Evolutionary conservation across 2,888 invertebrate species (phyloP).

Genomic region (Ectemnius cavifrons): DNA sequence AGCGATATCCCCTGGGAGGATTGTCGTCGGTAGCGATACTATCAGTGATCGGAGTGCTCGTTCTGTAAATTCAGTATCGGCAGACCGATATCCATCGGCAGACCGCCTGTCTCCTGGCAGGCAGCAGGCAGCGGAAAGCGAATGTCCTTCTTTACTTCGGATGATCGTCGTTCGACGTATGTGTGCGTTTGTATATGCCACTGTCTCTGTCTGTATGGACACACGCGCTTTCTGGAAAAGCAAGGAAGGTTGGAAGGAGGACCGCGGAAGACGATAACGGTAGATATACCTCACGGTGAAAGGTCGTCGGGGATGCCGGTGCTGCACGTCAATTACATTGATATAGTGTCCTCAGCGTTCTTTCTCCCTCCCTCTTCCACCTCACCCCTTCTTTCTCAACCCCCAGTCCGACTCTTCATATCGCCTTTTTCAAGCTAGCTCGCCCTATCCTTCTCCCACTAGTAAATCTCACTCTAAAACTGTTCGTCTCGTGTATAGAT

Average conservation of each 20-base stretch:
- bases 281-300: conserved; percentile 61
- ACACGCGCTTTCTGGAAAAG: conserved; percentile 58
- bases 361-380: conserved; percentile 29
- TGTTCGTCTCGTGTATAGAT: conserved; percentile 10
- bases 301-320: conserved; percentile 59
- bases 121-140: conserved; percentile 8
- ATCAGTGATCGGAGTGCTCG: conserved; percentile 27
- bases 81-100: conserved; percentile 46
- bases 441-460: conserved; percentile 30
- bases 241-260: conserved; percentile 38
- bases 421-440: conserved; percentile 19
- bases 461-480: conserved; percentile 41
- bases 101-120: conserved; percentile 3
- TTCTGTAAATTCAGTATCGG: conserved; percentile 35
- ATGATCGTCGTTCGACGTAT: conserved; percentile 50
- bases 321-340: conserved; percentile 68
- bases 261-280: conserved; percentile 64
- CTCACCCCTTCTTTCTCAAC: conserved; percentile 27
- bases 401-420: conserved; percentile 39
- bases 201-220: too few species aligned
- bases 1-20: conserved; percentile 20
- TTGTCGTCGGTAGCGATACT: conserved; percentile 27
- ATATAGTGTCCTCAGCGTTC: conserved; percentile 58
- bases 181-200: neutral
- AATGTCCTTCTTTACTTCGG: conserved; percentile 32